Percentiles rank a stretch among this genome's conserved stretches.
Evolutionary conservation across 2,888 invertebrate genomes (phyloP).

Genomic region (Gastrophysa polygoni): DNA sequence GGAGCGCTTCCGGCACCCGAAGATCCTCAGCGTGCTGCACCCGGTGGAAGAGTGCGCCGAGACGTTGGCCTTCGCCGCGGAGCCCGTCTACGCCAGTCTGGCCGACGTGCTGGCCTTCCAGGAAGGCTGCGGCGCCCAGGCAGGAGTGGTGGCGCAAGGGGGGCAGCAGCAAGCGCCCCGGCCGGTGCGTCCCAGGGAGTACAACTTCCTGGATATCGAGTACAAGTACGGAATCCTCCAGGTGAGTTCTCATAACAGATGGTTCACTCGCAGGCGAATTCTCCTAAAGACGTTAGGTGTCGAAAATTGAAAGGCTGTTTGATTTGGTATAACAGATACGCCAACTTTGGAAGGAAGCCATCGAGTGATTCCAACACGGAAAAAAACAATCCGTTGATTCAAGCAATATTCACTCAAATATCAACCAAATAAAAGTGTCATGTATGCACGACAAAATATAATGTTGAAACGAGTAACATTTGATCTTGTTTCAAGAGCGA

Average conservation of each 20-base stretch:
- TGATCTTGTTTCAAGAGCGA: too few species aligned
- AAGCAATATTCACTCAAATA: too few species aligned
- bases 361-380: too few species aligned
- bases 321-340: too few species aligned
- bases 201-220: constrained; percentile 89
- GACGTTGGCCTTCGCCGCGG: constrained; percentile 93
- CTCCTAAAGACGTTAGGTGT: too few species aligned
- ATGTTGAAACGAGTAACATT: too few species aligned
- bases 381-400: too few species aligned
- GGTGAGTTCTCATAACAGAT: constrained; percentile 71
- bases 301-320: too few species aligned
- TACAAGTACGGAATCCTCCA: constrained; percentile 92
- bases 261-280: too few species aligned
- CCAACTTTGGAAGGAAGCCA: too few species aligned
- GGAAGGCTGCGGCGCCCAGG: constrained; percentile 63
- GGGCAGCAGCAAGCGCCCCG: constrained; percentile 57
- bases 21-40: constrained; percentile 73
- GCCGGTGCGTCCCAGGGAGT: constrained; percentile 76
- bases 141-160: constrained; percentile 58
- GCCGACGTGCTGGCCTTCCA: constrained; percentile 87
- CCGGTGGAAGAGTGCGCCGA: constrained; percentile 83
- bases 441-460: too few species aligned
- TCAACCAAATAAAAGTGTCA: too few species aligned
- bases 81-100: constrained; percentile 86
- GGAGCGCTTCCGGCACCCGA: constrained; percentile 85